phyloP scores from a whole-genome alignment of 2,888 invertebrate species.

The Euzetes globulus region DNA sequence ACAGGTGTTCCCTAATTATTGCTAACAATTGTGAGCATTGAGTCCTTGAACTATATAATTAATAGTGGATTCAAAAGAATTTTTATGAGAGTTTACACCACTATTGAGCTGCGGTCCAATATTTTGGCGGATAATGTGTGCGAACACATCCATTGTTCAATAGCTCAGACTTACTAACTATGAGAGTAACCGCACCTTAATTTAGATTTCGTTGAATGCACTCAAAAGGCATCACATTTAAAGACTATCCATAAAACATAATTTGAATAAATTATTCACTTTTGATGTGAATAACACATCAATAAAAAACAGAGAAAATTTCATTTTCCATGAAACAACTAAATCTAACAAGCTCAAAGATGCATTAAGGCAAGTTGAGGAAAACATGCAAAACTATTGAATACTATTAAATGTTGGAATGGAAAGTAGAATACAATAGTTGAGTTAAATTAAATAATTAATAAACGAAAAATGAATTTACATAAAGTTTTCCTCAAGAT shows the following conservation, averaged over 20 bases:
- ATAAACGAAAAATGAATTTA: no score
- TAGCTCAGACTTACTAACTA: no score
- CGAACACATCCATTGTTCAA: background rate
- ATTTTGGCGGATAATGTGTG: no score
- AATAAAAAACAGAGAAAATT: background rate
- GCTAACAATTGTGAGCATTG: background rate
- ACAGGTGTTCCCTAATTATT: constrained; percentile 12
- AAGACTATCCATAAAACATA: background rate
- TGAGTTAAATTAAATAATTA: no score
- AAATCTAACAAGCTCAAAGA: no score
- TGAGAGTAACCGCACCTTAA: background rate
- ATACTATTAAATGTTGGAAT: no score
- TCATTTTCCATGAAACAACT: background rate
- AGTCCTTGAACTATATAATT: constrained; percentile 29
- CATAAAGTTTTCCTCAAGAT: no score
- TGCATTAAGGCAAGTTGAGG: no score
- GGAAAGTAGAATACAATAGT: no score
- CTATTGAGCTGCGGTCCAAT: background rate
- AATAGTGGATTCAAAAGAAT: background rate
- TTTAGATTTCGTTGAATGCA: background rate
- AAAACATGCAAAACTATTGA: no score
- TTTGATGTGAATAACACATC: background rate
- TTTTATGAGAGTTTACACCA: background rate
- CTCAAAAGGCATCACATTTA: background rate
- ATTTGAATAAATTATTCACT: background rate